These are phyloP conservation scores for Zelleria hepariella DNA, from an alignment of 2,888 invertebrate genomes.

Conservation along the genomic window DNA sequence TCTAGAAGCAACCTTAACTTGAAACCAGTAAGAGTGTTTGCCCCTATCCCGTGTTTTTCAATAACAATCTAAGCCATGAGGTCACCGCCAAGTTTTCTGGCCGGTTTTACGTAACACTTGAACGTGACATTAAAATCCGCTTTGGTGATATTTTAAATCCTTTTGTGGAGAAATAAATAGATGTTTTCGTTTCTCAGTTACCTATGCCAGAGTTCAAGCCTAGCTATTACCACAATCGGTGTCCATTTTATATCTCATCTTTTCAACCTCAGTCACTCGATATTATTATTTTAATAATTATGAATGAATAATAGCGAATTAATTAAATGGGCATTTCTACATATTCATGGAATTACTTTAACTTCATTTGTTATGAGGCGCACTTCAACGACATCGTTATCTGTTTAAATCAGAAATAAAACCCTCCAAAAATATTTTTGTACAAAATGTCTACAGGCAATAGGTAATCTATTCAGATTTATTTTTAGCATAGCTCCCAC, in stretches of 20 bases:
- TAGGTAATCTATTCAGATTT: neutral
- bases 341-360: neutral
- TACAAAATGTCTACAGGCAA: neutral
- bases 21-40: constrained; percentile 11
- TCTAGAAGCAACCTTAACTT: neutral
- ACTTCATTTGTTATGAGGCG: neutral
- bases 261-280: no score
- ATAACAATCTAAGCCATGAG: constrained; percentile 21
- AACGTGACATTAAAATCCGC: constrained; percentile 8
- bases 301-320: no score
- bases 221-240: no score
- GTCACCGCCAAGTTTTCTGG: constrained; percentile 23
- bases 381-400: neutral
- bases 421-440: neutral
- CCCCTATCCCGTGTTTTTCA: constrained; percentile 6
- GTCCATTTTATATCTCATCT: no score
- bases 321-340: no score
- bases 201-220: no score
- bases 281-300: no score
- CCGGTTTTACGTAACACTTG: constrained; percentile 27
- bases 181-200: no score
- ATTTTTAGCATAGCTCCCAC: neutral
- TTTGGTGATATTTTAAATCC: neutral
- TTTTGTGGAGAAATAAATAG: neutral
- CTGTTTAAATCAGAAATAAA: neutral